These are phyloP conservation scores for Psittacula derbiana DNA, from an alignment of 2,797 vertebrate species.

Conservation along the genomic window DNA sequence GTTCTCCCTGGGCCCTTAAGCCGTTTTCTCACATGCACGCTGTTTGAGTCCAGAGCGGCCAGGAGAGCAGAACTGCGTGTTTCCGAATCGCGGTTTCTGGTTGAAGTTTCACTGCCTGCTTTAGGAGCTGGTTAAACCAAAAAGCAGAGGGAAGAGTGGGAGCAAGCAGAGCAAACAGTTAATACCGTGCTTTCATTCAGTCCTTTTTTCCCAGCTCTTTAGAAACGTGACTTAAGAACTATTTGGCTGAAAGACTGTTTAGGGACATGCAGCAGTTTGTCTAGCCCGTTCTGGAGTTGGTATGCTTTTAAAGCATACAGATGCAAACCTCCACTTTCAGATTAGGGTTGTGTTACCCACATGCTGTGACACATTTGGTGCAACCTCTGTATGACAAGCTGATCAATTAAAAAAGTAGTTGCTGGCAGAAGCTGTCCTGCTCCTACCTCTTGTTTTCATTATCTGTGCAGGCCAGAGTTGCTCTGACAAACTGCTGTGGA, in stretches of 20 bases:
- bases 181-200: background rate
- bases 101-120: background rate
- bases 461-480: background rate
- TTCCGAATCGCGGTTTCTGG: rapidly evolving
- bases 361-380: rapidly evolving
- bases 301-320: background rate
- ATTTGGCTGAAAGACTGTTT: rapidly evolving
- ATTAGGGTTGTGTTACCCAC: background rate
- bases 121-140: background rate
- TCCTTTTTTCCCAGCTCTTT: background rate
- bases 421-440: background rate
- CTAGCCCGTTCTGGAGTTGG: rapidly evolving
- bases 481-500: background rate
- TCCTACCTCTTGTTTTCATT: background rate
- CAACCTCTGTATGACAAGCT: background rate
- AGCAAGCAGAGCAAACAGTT: background rate
- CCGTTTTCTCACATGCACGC: rapidly evolving
- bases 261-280: rapidly evolving
- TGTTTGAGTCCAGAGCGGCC: rapidly evolving
- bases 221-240: background rate
- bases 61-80: rapidly evolving
- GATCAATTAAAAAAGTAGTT: background rate
- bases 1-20: background rate
- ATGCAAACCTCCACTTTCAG: background rate
- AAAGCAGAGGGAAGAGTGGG: background rate